Percentiles rank a stretch among this genome's conserved stretches.
Conservation (phyloP, 2,888 invertebrate genomes). For the Drosophila formosana region DNA sequence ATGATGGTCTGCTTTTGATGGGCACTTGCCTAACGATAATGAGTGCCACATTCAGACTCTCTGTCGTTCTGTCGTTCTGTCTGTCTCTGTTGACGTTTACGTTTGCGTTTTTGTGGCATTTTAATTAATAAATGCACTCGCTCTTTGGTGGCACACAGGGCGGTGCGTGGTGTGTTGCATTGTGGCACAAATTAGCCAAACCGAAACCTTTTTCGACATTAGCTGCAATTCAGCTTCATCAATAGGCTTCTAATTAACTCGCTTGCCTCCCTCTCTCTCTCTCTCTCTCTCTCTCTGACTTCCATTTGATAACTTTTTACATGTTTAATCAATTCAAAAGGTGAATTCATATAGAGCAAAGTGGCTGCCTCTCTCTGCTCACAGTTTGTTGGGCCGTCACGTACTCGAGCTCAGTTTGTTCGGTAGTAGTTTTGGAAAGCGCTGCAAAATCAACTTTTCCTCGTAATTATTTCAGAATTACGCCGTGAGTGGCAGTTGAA, state of each 20-base stretch:
- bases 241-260: conserved; percentile 75
- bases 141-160: background rate
- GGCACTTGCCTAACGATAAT: conserved; percentile 41
- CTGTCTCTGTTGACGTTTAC: conserved; percentile 24
- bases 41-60: conserved; percentile 30
- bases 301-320: conserved; percentile 57
- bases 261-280: background rate
- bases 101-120: conserved; percentile 67
- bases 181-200: conserved; percentile 39
- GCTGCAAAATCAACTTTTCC: conserved; percentile 54
- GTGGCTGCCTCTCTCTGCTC: conserved; percentile 3
- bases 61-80: conserved; percentile 7
- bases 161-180: conserved; percentile 16
- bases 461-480: conserved; percentile 70
- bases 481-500: conserved; percentile 26
- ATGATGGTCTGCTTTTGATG: conserved; percentile 44
- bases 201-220: conserved; percentile 45
- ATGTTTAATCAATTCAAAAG: conserved; percentile 62
- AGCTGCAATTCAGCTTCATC: conserved; percentile 67
- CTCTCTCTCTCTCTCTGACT: background rate
- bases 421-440: conserved; percentile 7
- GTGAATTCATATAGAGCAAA: background rate
- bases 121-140: conserved; percentile 69
- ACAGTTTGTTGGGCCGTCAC: conserved; percentile 62
- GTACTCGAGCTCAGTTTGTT: conserved; percentile 54